phyloP scores from a whole-genome alignment of 2,113 vertebrate genomes.

The Pogona vitticeps region DNA sequence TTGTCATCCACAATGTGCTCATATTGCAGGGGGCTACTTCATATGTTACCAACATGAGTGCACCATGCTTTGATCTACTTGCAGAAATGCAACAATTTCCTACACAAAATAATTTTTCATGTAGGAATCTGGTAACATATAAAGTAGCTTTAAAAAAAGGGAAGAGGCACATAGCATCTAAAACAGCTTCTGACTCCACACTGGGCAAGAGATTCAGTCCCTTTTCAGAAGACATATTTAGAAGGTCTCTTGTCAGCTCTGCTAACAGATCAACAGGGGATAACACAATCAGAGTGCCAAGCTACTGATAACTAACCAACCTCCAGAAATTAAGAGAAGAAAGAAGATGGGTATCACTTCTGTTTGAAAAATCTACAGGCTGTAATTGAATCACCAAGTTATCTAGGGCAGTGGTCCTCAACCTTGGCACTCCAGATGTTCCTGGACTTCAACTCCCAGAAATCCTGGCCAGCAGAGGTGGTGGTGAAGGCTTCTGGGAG shows the following conservation, averaged over 20 bases:
- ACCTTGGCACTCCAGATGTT: too few relatives aligned
- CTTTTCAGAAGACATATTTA: neutral
- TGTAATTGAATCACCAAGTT: neutral
- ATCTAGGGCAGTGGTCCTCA: neutral
- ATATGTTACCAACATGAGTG: neutral
- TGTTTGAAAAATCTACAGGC: neutral
- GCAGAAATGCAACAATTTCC: constrained; percentile 1
- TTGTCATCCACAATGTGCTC: neutral
- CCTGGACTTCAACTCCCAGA: too few relatives aligned
- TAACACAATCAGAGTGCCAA: neutral
- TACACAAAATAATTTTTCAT: neutral
- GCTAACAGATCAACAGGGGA: neutral
- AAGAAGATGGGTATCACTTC: neutral
- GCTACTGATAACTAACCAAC: neutral
- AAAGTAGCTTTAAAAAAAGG: neutral
- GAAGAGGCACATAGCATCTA: neutral
- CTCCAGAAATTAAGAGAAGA: neutral
- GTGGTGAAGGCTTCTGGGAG: too few relatives aligned
- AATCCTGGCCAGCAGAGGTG: too few relatives aligned
- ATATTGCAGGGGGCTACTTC: neutral
- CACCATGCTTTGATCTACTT: neutral
- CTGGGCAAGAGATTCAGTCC: neutral
- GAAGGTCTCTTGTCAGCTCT: neutral
- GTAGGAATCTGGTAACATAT: constrained; percentile 2
- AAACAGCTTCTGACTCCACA: neutral